A percentile compares a stretch with the other conserved stretches of the same genome.
Evolutionary conservation across 2,888 invertebrate genomes (phyloP).

Genomic region (Cheilosia vulpina): DNA sequence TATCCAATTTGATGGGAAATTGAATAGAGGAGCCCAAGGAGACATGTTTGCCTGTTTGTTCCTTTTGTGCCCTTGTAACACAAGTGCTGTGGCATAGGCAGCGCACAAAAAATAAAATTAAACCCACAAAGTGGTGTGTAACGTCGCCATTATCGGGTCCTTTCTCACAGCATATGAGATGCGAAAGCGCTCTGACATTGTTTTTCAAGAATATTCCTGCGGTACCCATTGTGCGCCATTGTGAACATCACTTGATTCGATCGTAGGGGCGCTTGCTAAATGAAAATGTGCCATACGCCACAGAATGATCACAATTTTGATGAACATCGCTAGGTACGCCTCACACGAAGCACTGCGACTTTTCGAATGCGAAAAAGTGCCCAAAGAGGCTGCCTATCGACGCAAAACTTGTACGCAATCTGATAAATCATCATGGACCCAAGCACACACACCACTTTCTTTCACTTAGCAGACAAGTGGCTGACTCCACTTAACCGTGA

Average conservation of each 20-base stretch:
- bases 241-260: no score
- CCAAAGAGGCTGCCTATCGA: no score
- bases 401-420: no score
- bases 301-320: no score
- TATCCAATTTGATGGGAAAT: slow-evolving; percentile 72
- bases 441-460: slow-evolving; percentile 49
- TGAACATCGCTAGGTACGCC: no score
- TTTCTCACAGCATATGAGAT: neutral
- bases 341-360: no score
- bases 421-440: no score
- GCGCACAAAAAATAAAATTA: neutral
- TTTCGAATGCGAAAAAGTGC: no score
- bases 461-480: slow-evolving; percentile 61
- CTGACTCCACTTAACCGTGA: slow-evolving; percentile 58
- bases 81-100: slow-evolving; percentile 1
- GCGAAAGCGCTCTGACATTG: neutral
- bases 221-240: no score
- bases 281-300: no score
- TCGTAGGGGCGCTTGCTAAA: no score
- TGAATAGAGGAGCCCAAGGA: slow-evolving; percentile 66
- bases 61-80: slow-evolving; percentile 18
- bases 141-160: slow-evolving; percentile 15
- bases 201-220: neutral
- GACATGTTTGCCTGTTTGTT: slow-evolving; percentile 29
- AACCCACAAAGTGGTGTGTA: slow-evolving; percentile 7